Evolutionary conservation across 2,113 vertebrate species (phyloP).

Genomic region (Hippopotamus amphibius): DNA sequence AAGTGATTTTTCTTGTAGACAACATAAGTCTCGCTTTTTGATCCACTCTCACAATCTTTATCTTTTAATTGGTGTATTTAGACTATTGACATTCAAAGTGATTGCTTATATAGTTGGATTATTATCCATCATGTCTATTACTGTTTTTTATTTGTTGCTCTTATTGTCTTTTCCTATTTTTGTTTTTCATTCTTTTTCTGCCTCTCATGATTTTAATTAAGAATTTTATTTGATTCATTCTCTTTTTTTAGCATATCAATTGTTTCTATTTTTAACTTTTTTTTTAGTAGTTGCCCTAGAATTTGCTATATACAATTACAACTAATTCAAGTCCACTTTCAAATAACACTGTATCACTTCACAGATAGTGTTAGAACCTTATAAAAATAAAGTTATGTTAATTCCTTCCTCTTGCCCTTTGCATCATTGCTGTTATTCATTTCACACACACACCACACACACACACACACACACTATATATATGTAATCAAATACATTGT

Average conservation of each 20-base stretch:
- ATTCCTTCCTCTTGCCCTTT: neutral
- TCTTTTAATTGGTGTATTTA: neutral
- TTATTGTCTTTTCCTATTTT: neutral
- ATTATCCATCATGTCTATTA: neutral
- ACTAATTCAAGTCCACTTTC: neutral
- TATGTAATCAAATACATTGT: neutral
- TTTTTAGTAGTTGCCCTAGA: neutral
- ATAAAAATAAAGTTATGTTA: neutral
- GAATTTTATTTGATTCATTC: neutral
- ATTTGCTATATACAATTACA: neutral
- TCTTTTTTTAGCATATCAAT: neutral
- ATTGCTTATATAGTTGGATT: neutral
- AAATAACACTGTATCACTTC: neutral
- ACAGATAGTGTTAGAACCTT: neutral
- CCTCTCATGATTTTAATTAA: neutral
- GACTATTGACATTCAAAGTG: neutral
- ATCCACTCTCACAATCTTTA: neutral
- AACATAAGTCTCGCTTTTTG: neutral
- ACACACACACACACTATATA: neutral
- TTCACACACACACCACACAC: neutral
- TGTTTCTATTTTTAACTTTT: neutral
- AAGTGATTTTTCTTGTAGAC: neutral
- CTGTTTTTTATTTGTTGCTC: neutral
- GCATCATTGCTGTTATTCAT: neutral
- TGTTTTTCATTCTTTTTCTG: neutral